Base-by-base conservation (phyloP, 1,140 invertebrate genomes). In the Drosophila cardini region DNA sequence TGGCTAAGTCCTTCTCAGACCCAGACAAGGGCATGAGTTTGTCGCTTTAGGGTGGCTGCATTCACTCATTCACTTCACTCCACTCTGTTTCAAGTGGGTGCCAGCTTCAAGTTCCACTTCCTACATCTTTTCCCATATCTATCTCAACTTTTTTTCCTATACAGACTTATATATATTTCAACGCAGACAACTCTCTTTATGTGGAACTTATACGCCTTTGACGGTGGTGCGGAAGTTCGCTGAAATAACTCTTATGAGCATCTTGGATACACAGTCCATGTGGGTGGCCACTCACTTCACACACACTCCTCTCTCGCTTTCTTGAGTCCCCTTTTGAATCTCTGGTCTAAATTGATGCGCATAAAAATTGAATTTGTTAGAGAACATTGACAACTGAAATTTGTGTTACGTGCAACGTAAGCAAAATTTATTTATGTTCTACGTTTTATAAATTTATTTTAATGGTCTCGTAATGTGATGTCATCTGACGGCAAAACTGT, bases 341-440 rank as follows among this genome's bases (percentile, higher is more conserved):
- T 53, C 26, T 62, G 64, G 38, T n/a, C 60, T 50, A 72, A 72
- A 67, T 72, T 72, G 62, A 72, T 67, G 69, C 70, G 70, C 70
- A 68, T 72, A 72, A 72, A 72, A 72, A 72, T 72, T 72, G 55
- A 72, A 72, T 72, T 72, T 72, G 70, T 68, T 72, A 72, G 63
- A 38, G 55, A 53, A 72, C 68, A 72, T 72, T 72, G 70, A 72
- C 70, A 72, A 68, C 63, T 72, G 38, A 67, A 72, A 72, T 30
- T 72, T 72, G 70, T 67, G 45, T 52, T 65, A 65, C 70, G 62
- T 72, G 63, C 63, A 68, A 68, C 70, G 70, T 72, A 53, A 68
- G 70, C 63, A 16, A 72, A 72, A 72, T 72, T 72, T 72, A 68
- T 72, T 72, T 72, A 72, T 60, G 55, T 13, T 60, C 55, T 72